phyloP scores from a whole-genome alignment of 2,113 vertebrate species.

The Tamias sibiricus region DNA sequence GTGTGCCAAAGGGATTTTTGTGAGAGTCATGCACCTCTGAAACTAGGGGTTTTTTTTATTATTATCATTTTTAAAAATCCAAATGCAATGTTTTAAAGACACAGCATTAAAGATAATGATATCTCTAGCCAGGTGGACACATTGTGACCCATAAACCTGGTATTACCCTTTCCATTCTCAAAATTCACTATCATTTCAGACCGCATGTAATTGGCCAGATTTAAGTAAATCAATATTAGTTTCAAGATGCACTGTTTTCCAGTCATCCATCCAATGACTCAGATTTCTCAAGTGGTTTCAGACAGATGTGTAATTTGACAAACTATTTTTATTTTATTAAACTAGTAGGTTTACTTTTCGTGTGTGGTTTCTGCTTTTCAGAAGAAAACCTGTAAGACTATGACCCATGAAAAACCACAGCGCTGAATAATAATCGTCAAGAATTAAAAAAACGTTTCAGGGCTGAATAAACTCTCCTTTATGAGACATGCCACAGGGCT shows the following conservation, averaged over 20 bases:
- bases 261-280: slow-evolving; percentile 73
- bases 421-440: not conserved
- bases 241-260: slow-evolving; percentile 75
- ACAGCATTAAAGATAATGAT: slow-evolving; percentile 70
- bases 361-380: slow-evolving; percentile 12
- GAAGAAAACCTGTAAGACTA: slow-evolving; percentile 24
- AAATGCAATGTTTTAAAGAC: slow-evolving; percentile 80
- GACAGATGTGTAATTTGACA: not conserved
- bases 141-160: slow-evolving; percentile 67
- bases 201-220: slow-evolving; percentile 75
- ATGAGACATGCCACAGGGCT: slow-evolving; percentile 45
- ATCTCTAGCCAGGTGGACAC: slow-evolving; percentile 75
- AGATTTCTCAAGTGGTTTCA: slow-evolving; percentile 57
- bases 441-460: slow-evolving; percentile 27
- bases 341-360: slow-evolving; percentile 3
- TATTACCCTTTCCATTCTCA: slow-evolving; percentile 76
- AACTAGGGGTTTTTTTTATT: slow-evolving; percentile 69
- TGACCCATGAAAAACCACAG: slow-evolving; percentile 23
- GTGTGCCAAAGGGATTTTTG: slow-evolving; percentile 20
- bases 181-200: slow-evolving; percentile 76
- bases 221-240: slow-evolving; percentile 78
- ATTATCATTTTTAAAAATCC: slow-evolving; percentile 76
- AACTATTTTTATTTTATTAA: slow-evolving; percentile 53
- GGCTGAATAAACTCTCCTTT: slow-evolving; percentile 49
- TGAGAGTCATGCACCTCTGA: slow-evolving; percentile 43